A percentile compares a stretch with the other conserved stretches of the same genome.
These are phyloP conservation scores for Choloepus didactylus DNA, from an alignment of 2,797 vertebrate species.

Conservation along the genomic window DNA sequence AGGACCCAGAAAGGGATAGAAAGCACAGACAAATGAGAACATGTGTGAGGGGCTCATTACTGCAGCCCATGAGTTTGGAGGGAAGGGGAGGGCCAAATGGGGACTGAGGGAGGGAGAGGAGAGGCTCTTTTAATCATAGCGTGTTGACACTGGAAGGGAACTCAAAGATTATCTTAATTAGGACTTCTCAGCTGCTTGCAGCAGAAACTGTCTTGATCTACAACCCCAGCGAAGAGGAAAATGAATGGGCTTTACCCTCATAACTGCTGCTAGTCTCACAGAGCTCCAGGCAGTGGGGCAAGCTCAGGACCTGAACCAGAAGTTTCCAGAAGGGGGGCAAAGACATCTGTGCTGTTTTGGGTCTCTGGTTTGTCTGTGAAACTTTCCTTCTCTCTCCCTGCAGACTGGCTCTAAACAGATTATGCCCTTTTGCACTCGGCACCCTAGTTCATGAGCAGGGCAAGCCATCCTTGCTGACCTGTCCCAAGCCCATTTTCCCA, in stretches of 20 bases:
- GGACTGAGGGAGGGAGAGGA: too few species aligned
- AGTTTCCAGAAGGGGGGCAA: not conserved
- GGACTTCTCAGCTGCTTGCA: not conserved
- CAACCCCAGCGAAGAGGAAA: not conserved
- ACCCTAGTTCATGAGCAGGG: not conserved
- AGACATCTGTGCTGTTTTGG: not conserved
- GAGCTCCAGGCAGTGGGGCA: not conserved
- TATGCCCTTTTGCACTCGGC: too few species aligned
- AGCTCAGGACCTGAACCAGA: not conserved
- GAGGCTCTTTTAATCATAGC: not conserved
- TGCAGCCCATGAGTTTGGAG: not conserved
- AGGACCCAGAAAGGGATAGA: too few species aligned
- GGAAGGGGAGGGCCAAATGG: too few species aligned
- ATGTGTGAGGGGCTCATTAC: not conserved
- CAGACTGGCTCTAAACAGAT: not conserved
- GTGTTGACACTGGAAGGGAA: not conserved
- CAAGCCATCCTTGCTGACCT: not conserved
- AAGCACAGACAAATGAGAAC: not conserved
- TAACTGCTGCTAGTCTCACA: not conserved
- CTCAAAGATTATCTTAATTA: not conserved
- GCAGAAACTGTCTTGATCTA: fast-evolving
- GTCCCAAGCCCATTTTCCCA: not conserved
- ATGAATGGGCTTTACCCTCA: not conserved
- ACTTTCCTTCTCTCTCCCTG: not conserved
- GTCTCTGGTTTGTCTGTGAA: not conserved